These are phyloP conservation scores for Octopus bimaculoides DNA, from an alignment of 1,140 invertebrate species.

Conservation along the genomic window DNA sequence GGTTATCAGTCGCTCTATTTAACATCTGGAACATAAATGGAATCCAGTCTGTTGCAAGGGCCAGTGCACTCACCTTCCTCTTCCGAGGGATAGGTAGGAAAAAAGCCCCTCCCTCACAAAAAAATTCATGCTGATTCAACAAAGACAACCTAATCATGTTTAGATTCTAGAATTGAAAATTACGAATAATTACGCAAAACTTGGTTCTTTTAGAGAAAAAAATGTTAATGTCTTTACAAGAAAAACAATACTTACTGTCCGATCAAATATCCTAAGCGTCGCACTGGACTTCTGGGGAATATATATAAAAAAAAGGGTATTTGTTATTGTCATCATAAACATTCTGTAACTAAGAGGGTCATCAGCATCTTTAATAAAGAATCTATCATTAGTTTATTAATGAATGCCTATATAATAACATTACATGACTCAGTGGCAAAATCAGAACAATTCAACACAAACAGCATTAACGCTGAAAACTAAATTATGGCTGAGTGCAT, in stretches of 20 bases:
- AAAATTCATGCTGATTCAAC: background rate
- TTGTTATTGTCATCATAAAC: background rate
- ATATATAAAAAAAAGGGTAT: constrained; percentile 11
- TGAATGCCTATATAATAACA: background rate
- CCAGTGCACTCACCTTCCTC: no score
- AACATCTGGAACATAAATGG: no score
- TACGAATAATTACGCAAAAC: background rate
- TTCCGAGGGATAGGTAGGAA: no score
- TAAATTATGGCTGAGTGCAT: no score
- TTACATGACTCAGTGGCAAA: background rate
- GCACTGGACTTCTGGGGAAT: constrained; percentile 76
- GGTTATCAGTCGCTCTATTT: no score
- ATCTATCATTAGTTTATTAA: background rate
- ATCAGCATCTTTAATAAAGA: background rate
- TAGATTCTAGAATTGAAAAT: background rate
- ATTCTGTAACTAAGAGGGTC: constrained; percentile 13
- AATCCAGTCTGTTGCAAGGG: no score
- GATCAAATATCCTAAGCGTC: constrained; percentile 82
- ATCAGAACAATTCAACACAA: no score
- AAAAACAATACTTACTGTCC: constrained; percentile 57
- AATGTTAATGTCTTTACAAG: background rate
- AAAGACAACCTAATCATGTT: background rate
- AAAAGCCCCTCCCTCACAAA: background rate
- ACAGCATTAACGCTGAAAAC: no score
- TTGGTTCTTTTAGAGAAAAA: background rate